Base-by-base conservation (phyloP, 2,888 invertebrate species). In the Lissonota sp. region DNA sequence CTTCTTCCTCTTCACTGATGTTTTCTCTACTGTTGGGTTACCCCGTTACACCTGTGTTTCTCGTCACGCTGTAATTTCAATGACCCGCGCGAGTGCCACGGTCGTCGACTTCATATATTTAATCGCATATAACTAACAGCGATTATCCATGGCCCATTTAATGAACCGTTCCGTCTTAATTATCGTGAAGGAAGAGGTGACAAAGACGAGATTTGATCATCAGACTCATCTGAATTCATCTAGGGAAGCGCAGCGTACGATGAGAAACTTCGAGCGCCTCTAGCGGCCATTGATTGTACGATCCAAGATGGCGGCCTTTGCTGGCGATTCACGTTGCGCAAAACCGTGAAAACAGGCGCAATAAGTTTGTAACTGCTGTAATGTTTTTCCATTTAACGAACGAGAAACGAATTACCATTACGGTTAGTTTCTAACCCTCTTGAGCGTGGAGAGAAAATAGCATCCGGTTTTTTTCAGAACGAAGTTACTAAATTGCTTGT, bases 31-130 rank as follows among this genome's bases (percentile, higher is more conserved):
- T 42, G 12, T 57, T 46, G 37, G 46, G 70, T 78, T 53, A 51
- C 60, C 81, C 81, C 81, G 81, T 81, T 81, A 81, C 64, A 70
- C 60, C 73, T 70, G 64, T 66, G 39, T 60, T n/a, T n/a, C 14
- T 51, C 79, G 49, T 66, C 66, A 39, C 53, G 16, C 53, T 12
- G 44, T 40, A 53, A 73, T 81, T 78, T 81, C 81, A 69, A 74
- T 81, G 81, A 81, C 81, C 78, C 73, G 63, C 62, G 8, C n/a
- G n/a, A 8, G 26, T 72, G 42, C 57, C 71, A 39, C 10, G 26
- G 46, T 51, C 66, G 42, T 62, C 58, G 40, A 44, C 39, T 40
- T 42, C n/a, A n/a, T n/a, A n/a, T 64, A 42, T 77, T 80, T 39
- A 55, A 42, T 57, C 51, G 53, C 66, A 77, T n/a, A n/a, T n/a